Percentiles rank a stretch among this genome's conserved stretches.
Evolutionary conservation across 2,888 invertebrate species (phyloP).

Genomic region (Lycia hirtaria): DNA sequence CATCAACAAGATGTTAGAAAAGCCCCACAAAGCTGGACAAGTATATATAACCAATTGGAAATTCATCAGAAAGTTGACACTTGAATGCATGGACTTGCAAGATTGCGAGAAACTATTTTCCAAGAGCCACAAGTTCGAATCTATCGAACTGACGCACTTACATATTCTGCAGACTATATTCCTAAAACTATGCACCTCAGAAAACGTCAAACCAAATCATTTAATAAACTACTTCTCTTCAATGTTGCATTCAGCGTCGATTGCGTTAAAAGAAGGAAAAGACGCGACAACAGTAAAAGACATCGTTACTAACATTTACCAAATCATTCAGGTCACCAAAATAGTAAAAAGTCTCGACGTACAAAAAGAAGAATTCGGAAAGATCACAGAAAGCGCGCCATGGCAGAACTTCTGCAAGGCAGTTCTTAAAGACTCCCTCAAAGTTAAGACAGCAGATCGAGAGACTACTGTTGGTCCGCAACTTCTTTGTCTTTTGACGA

Average conservation of each 20-base stretch:
- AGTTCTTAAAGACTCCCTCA: conserved; percentile 88
- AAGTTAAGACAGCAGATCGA: conserved; percentile 67
- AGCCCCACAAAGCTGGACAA: conserved; percentile 89
- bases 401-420: conserved; percentile 87
- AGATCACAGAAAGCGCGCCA: conserved; percentile 73
- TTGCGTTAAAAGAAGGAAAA: conserved; percentile 76
- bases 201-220: conserved; percentile 66
- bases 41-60: conserved; percentile 86
- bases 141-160: conserved; percentile 85
- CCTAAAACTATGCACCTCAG: conserved; percentile 73
- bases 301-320: conserved; percentile 61
- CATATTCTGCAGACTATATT: conserved; percentile 83
- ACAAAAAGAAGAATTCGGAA: conserved; percentile 64
- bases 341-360: conserved; percentile 53
- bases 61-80: conserved; percentile 85
- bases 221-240: conserved; percentile 83
- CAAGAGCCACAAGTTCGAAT: conserved; percentile 88
- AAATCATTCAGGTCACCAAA: conserved; percentile 63
- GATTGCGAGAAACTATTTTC: conserved; percentile 84
- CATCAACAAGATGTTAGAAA: conserved; percentile 87
- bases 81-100: conserved; percentile 84
- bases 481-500: conserved; percentile 83
- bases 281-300: conserved; percentile 52
- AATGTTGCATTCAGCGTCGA: conserved; percentile 81
- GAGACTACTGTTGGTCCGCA: conserved; percentile 70